Evolutionary conservation across 2,797 vertebrate genomes (phyloP), one percentile per base, ranked within the genome.

Genomic region (Hypotaenidia philippensis): DNA sequence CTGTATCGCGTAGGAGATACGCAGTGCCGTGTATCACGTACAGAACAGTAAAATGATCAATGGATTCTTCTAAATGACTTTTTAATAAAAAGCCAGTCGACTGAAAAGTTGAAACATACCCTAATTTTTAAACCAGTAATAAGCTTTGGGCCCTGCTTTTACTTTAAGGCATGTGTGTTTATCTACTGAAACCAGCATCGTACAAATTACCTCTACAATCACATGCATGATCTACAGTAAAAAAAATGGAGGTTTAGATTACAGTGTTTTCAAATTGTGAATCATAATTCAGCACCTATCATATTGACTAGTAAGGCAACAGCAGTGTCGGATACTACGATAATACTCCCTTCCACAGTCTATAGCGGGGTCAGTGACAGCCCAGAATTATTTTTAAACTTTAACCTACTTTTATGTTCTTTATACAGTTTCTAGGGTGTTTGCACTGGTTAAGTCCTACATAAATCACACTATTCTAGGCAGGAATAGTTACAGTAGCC

Each of bases 241-340:
- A 98, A 98, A 98, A 98, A 95, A 95, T 80, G 91, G 95, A 97
- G 89, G 94, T 98, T 95, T 97, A 96, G 97, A 97, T 98, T 98
- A 98, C 97, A 98, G 97, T 98, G 97, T 98, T 98, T 95, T 97
- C 96, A 97, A 98, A 98, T 97, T 97, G 98, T 98, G 98, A 97
- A 97, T 96, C 96, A 97, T 98, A 98, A 97, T 98, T 98, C 98
- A 98, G 98, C 98, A 98, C 98, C 98, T 98, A 98, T 98, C 96
- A 93, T 98, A 98, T 98, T 96, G 98, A 98, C 98, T 98, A 98
- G 98, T 98, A 98, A 98, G 98, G 98, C 98, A 98, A 98, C 98
- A 98, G 98, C 98, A 98, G 98, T 98, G 97, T 98, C 7, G 17
- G 95, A 96, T 97, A 98, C 98, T 98, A 98, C 92, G 90, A 95